Conservation (phyloP, 1,140 invertebrate genomes). For the Drosophila carrolli region DNA sequence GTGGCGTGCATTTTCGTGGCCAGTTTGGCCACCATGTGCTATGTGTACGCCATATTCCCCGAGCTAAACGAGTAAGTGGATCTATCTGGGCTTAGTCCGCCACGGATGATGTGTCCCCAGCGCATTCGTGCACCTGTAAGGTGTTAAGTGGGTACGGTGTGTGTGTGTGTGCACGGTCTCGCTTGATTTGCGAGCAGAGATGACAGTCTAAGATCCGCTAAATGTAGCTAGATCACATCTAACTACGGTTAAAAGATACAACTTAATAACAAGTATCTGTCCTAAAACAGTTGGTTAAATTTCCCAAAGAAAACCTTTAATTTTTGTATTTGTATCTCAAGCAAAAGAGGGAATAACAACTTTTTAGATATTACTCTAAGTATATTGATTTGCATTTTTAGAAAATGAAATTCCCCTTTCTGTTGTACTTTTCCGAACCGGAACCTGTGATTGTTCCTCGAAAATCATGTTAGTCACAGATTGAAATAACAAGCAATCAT, state of each 20-base stretch:
- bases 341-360: too few relatives aligned
- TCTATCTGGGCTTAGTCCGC: not conserved
- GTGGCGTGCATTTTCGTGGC: conserved; percentile 74
- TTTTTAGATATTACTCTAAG: too few relatives aligned
- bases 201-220: conserved; percentile 12
- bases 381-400: too few relatives aligned
- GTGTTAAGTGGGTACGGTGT: conserved; percentile 19
- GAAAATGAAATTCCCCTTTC: too few relatives aligned
- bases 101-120: conserved; percentile 42
- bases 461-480: conserved; percentile 2
- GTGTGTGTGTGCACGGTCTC: conserved; percentile 23
- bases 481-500: not conserved
- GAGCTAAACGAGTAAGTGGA: conserved; percentile 91
- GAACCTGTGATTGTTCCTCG: not conserved
- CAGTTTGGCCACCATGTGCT: conserved; percentile 75
- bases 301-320: too few relatives aligned
- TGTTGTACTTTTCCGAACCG: too few relatives aligned
- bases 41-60: conserved; percentile 91
- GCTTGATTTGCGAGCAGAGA: conserved; percentile 42
- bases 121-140: conserved; percentile 45
- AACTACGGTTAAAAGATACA: not conserved
- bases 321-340: too few relatives aligned
- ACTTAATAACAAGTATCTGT: not conserved
- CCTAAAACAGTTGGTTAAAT: not conserved
- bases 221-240: conserved; percentile 11